phyloP scores from a whole-genome alignment of 2,113 vertebrate species.

The Pseudopipra pipra region DNA sequence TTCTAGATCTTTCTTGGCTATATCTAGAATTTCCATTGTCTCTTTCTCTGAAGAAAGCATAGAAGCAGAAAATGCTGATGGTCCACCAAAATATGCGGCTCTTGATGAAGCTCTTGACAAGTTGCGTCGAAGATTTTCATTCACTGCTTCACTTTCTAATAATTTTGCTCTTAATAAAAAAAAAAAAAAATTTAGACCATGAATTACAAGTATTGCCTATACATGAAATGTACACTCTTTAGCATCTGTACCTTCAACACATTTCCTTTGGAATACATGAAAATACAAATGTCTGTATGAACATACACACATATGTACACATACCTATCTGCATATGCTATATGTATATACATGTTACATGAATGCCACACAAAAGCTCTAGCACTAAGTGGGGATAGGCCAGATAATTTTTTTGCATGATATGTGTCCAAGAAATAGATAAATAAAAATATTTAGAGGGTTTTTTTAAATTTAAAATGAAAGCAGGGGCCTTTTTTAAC shows the following conservation, averaged over 20 bases:
- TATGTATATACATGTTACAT: neutral
- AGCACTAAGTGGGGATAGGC: neutral
- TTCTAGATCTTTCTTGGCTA: conserved; percentile 95
- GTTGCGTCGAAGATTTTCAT: conserved; percentile 89
- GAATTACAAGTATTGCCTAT: neutral
- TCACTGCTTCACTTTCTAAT: conserved; percentile 93
- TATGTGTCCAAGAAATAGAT: neutral
- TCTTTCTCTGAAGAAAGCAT: conserved; percentile 84
- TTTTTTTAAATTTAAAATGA: neutral
- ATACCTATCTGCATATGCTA: neutral
- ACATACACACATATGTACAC: neutral
- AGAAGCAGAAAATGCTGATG: conserved; percentile 77
- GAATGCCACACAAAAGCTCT: neutral
- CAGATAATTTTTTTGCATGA: neutral
- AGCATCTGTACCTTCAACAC: neutral
- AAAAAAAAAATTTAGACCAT: neutral
- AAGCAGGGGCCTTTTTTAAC: neutral
- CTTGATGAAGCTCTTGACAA: conserved; percentile 87
- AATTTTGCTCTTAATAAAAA: conserved; percentile 85
- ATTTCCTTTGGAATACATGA: neutral
- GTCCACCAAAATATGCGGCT: conserved; percentile 80
- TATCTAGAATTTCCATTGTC: conserved; percentile 89
- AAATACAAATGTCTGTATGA: neutral
- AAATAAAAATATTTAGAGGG: neutral
- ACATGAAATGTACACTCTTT: neutral